Percentiles rank a stretch among this genome's conserved stretches.
These are phyloP conservation scores for Potorous gilbertii DNA, from an alignment of 2,797 vertebrate species.

Conservation along the genomic window DNA sequence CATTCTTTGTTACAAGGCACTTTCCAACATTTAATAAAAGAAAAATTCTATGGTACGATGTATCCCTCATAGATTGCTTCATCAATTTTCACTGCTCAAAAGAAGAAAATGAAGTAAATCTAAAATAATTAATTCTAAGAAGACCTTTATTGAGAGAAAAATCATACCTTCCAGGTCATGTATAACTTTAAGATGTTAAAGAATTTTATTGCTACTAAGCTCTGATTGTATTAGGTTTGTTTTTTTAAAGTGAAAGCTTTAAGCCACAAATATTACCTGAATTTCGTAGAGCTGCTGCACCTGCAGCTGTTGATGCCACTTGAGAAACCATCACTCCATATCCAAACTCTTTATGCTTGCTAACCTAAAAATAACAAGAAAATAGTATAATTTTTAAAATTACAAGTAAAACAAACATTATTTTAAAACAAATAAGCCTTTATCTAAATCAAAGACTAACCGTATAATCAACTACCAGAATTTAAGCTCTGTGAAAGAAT, in stretches of 20 bases:
- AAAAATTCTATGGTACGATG: background rate
- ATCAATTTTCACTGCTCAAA: background rate
- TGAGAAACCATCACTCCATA: constrained; percentile 93
- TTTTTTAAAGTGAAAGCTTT: background rate
- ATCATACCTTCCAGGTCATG: background rate
- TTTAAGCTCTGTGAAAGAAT: background rate
- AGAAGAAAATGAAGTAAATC: background rate
- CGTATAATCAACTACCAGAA: background rate
- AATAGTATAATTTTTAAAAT: background rate
- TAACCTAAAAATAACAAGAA: constrained; percentile 84
- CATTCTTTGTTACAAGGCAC: background rate
- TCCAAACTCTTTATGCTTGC: constrained; percentile 92
- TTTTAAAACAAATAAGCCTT: background rate
- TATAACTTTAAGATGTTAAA: background rate
- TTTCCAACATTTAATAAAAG: background rate
- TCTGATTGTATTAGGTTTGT: background rate
- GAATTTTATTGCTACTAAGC: background rate
- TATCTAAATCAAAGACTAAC: background rate
- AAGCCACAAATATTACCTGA: constrained; percentile 88
- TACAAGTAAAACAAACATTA: background rate
- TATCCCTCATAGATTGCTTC: background rate
- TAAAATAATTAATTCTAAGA: background rate
- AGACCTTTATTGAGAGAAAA: background rate
- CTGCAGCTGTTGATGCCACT: constrained; percentile 91
- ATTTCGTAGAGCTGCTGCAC: constrained; percentile 88